These are phyloP conservation scores for Myotis vivesi DNA, from an alignment of 2,797 vertebrate genomes.

Conservation along the genomic window DNA sequence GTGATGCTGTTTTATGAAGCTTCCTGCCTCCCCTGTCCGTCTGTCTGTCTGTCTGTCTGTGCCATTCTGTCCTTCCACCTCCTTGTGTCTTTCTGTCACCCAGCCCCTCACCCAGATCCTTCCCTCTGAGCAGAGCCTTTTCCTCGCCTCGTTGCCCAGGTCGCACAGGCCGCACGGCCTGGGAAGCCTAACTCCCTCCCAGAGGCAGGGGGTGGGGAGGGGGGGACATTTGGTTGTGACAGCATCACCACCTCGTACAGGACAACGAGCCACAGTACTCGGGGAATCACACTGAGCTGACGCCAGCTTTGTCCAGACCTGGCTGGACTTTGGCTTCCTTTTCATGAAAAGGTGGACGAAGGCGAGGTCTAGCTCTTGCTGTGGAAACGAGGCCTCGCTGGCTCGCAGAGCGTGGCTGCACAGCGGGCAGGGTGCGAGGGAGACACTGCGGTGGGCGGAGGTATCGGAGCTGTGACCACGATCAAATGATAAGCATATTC, in stretches of 20 bases:
- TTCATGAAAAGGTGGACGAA: neutral
- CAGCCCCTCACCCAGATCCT: neutral
- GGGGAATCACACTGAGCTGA: neutral
- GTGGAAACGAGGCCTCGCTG: neutral
- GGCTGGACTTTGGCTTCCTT: neutral
- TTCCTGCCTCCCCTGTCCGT: neutral
- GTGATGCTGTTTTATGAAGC: accelerated
- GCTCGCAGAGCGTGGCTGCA: neutral
- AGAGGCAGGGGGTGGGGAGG: too few species aligned
- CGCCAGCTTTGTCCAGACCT: neutral
- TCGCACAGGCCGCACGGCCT: too few species aligned
- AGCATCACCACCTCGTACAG: too few species aligned
- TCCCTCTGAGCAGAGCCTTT: neutral
- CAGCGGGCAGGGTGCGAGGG: neutral
- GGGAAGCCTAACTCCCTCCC: too few species aligned
- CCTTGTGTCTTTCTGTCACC: neutral
- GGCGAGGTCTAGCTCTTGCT: neutral
- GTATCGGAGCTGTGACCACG: neutral
- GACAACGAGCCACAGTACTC: accelerated
- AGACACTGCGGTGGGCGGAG: neutral
- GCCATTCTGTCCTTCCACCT: neutral
- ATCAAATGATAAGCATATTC: slow-evolving; percentile 17
- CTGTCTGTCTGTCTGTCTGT: neutral
- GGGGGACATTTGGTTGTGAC: too few species aligned
- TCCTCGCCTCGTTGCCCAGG: neutral